A percentile compares a stretch with the other conserved stretches of the same genome.
Conservation (phyloP, 2,888 invertebrate genomes). For the Megamerina dolium region DNA sequence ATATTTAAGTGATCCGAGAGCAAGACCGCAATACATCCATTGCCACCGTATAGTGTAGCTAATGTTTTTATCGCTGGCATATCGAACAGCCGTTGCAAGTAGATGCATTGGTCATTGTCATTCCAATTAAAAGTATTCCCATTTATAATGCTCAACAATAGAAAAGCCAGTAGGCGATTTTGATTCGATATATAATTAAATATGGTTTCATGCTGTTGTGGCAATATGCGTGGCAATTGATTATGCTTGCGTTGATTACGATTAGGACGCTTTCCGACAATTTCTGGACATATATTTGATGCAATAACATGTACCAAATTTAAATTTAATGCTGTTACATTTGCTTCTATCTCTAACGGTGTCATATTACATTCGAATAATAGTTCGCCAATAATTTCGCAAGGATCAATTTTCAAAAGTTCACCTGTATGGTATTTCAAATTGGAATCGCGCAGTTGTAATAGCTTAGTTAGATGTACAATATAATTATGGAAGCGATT, state of each 20-base stretch:
- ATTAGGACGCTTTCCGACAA: constrained; percentile 18
- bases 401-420: constrained; percentile 47
- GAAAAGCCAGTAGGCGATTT: constrained; percentile 37
- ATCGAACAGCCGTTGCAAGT: constrained; percentile 28
- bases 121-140: too few species aligned
- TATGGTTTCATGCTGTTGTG: constrained; percentile 37
- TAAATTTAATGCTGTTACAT: constrained; percentile 64
- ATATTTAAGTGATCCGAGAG: constrained; percentile 33
- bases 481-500: constrained; percentile 38
- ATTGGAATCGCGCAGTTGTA: constrained; percentile 43
- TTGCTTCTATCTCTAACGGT: constrained; percentile 62
- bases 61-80: constrained; percentile 30
- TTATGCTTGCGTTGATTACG: constrained; percentile 4
- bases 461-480: constrained; percentile 41
- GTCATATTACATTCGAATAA: constrained; percentile 63
- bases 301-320: constrained; percentile 70
- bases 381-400: constrained; percentile 60
- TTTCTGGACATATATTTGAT: constrained; percentile 63
- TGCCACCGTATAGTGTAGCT: constrained; percentile 28
- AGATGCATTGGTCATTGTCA: too few species aligned
- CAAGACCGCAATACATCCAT: constrained; percentile 33
- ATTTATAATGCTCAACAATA: constrained; percentile 31
- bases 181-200: constrained; percentile 42
- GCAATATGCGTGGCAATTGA: too few species aligned
- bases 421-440: constrained; percentile 34